Evolutionary conservation across 92 coral and sea anemone genomes (phyloP), one percentile per base, ranked within the genome.

Genomic region (Desmophyllum pertusum): DNA sequence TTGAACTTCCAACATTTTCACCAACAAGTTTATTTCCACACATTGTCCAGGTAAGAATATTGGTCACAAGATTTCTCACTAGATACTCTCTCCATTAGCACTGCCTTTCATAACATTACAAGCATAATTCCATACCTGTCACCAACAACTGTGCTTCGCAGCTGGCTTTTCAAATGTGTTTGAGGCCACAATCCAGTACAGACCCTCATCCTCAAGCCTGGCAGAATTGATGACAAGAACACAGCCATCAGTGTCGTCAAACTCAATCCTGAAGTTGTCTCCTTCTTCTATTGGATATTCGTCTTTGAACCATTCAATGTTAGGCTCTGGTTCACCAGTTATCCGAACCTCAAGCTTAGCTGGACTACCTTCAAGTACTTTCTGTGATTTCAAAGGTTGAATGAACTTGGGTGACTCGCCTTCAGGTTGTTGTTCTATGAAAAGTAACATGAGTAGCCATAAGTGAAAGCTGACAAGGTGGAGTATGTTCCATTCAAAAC

Each of bases 301-400:
- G 61, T 91, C 94, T 88, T 91, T 89, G 71, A 88, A 93, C 98
- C 98, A 95, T 70, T 93, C 93, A 8, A 95, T 89, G 13, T 75
- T 78, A 6, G 98, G 97, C 33, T 82, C 94, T 39, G 98, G 97
- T 70, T 88, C 90, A 43, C 97, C 98, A 17, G 81, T 64, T 21
- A 91, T 85, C 73, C 95, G 91, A 27, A 92, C 91, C 38, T 92
- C 86, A n/a, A 95, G 93, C 41, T 85, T 90, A 3, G 88, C 97
- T 37, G 88, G 85, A 27, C 90, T 89, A 17, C 93, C 91, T 70
- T 91, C 97, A 33, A 57, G 29, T 2, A 88, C 93, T 65, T 91
- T 90, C 27, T 87, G 70, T 3, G 95, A 75, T 68, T 78, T 83
- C 83, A 95, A 73, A n/a, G 89, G 93, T 36, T 92, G 90, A 59